Percentiles rank a stretch among this genome's conserved stretches.
Conservation (phyloP, 2,113 vertebrate species). For the Rhabdornis inornatus region DNA sequence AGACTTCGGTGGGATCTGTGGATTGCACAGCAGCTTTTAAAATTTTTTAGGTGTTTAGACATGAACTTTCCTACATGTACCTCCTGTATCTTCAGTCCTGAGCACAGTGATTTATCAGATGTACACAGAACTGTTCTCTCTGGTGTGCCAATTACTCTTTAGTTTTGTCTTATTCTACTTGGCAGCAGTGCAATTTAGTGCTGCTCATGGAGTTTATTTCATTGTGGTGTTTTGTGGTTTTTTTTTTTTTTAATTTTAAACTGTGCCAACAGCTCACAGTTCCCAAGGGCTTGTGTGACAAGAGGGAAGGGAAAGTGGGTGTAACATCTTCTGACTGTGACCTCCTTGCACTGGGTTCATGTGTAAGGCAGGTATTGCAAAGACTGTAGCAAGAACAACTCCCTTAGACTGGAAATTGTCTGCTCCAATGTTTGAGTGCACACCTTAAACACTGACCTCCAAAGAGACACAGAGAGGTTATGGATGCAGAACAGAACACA, state of each 20-base stretch:
- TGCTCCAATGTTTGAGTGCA: background rate
- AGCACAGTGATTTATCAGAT: background rate
- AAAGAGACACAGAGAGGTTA: background rate
- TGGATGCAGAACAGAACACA: background rate
- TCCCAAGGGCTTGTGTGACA: background rate
- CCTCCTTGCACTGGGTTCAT: background rate
- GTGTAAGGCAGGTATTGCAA: background rate
- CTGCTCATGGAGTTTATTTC: background rate
- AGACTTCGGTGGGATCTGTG: background rate
- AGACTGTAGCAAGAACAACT: background rate
- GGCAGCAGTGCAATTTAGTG: background rate
- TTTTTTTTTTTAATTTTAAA: background rate
- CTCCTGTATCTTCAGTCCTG: background rate
- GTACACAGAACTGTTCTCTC: background rate
- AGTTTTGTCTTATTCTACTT: background rate
- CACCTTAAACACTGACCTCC: background rate
- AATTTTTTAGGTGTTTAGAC: background rate
- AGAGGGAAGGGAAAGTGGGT: no score
- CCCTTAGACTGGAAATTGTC: background rate
- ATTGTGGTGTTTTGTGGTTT: no score
- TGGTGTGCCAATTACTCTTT: background rate
- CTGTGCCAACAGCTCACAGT: background rate
- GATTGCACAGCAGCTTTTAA: background rate
- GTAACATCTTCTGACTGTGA: background rate
- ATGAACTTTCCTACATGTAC: rapidly evolving